Conservation (phyloP, 2,113 vertebrate species). For the Mirounga angustirostris region DNA sequence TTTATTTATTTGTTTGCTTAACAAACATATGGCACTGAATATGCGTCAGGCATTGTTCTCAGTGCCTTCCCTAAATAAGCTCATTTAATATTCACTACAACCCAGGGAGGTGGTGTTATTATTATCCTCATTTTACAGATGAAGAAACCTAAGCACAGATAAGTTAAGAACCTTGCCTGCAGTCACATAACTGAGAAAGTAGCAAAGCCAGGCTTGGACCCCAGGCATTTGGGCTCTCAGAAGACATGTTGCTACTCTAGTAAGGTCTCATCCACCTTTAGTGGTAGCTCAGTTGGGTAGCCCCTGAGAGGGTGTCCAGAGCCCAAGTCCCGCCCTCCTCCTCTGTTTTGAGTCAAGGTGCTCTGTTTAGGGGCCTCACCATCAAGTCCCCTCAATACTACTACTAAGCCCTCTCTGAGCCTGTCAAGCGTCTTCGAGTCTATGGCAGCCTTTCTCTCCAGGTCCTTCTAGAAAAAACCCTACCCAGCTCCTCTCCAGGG, state of each 20-base stretch:
- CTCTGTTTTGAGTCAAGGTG: neutral
- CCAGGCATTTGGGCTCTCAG: neutral
- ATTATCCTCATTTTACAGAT: neutral
- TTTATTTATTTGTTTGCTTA: neutral
- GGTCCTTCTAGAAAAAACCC: neutral
- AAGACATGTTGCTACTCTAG: neutral
- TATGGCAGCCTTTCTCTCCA: neutral
- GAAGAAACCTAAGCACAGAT: neutral
- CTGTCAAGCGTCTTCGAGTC: neutral
- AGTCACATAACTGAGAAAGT: neutral
- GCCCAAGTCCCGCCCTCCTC: no score
- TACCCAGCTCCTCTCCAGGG: neutral
- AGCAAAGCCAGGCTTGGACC: neutral
- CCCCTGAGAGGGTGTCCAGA: neutral
- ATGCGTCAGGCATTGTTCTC: neutral
- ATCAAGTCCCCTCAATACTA: neutral
- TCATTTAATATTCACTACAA: neutral
- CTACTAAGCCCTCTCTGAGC: no score
- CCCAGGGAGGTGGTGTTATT: neutral
- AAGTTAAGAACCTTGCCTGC: neutral
- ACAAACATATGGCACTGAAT: neutral
- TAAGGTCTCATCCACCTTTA: no score
- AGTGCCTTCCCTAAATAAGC: neutral
- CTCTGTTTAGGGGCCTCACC: neutral
- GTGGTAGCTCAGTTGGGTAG: neutral